A percentile compares a stretch with the other conserved stretches of the same genome.
Evolutionary conservation across 2,113 vertebrate genomes (phyloP).

Genomic region (Serilophus lunatus): DNA sequence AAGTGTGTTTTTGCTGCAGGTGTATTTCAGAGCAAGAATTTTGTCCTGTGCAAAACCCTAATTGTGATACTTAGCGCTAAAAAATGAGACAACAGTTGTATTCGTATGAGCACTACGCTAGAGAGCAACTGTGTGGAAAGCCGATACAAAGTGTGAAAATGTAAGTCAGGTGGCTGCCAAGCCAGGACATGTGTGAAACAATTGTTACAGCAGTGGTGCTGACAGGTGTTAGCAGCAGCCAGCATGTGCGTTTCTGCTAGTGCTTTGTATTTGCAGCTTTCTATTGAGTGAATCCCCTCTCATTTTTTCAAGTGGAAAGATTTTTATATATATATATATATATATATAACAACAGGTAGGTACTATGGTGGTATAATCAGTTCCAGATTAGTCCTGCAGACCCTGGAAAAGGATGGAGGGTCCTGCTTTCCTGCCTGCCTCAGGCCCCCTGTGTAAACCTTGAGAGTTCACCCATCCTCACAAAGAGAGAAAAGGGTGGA

Average conservation of each 20-base stretch:
- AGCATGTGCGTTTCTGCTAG: neutral
- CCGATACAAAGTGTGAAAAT: slow-evolving; percentile 34
- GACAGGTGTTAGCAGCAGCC: slow-evolving; percentile 26
- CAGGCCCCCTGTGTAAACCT: neutral
- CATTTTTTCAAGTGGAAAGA: neutral
- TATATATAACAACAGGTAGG: neutral
- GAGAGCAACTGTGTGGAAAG: neutral
- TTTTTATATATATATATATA: neutral
- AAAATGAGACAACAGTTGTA: neutral
- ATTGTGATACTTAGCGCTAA: neutral
- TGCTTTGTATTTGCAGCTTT: neutral
- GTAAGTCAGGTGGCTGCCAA: slow-evolving; percentile 38
- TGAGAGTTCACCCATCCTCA: neutral
- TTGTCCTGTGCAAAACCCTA: neutral
- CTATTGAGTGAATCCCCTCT: neutral
- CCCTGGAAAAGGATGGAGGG: neutral
- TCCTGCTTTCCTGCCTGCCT: neutral
- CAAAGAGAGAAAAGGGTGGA: neutral
- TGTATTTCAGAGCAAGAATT: neutral
- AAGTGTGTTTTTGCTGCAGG: neutral
- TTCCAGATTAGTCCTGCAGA: neutral
- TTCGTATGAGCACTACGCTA: neutral
- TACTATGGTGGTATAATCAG: neutral
- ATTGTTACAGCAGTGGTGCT: neutral
- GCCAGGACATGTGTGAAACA: slow-evolving; percentile 31